These are phyloP conservation scores for Arenicola marina DNA, from an alignment of 2,888 invertebrate species.

Conservation along the genomic window DNA sequence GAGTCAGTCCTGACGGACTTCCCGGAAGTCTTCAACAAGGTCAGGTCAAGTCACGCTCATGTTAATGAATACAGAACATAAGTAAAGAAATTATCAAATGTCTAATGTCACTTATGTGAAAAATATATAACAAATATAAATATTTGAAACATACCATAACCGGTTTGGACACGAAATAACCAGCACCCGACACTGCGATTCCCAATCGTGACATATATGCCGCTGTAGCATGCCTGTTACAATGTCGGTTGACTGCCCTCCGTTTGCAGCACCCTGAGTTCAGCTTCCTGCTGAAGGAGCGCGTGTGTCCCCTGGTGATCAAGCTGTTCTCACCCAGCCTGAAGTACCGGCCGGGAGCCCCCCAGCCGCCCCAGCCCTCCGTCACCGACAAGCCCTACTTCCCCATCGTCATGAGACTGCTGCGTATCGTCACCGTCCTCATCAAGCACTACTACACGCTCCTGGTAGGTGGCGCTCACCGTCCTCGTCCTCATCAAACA, in stretches of 20 bases:
- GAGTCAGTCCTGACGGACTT: constrained; percentile 84
- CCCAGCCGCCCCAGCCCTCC: constrained; percentile 32
- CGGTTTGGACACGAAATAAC: too few species aligned
- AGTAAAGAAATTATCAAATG: too few species aligned
- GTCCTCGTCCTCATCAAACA: too few species aligned
- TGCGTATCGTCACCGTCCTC: constrained; percentile 89
- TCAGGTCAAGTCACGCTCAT: too few species aligned
- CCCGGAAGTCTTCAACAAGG: constrained; percentile 62
- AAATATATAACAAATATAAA: too few species aligned
- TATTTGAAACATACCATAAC: too few species aligned
- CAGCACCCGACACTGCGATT: too few species aligned
- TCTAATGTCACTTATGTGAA: too few species aligned
- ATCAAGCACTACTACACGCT: constrained; percentile 90
- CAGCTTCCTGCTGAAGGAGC: constrained; percentile 89
- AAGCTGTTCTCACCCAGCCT: constrained; percentile 97
- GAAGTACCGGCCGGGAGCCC: constrained; percentile 75
- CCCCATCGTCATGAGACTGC: constrained; percentile 92
- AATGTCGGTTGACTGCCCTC: too few species aligned
- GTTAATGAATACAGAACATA: too few species aligned
- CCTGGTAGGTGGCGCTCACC: constrained; percentile 71
- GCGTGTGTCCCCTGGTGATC: constrained; percentile 97
- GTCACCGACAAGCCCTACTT: constrained; percentile 86
- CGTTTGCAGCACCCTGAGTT: constrained; percentile 83
- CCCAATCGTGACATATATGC: too few species aligned
- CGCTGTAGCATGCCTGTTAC: too few species aligned